Percentiles rank a stretch among this genome's conserved stretches.
phyloP scores from a whole-genome alignment of 2,888 invertebrate genomes.

The Stenchaetothrips biformis region DNA sequence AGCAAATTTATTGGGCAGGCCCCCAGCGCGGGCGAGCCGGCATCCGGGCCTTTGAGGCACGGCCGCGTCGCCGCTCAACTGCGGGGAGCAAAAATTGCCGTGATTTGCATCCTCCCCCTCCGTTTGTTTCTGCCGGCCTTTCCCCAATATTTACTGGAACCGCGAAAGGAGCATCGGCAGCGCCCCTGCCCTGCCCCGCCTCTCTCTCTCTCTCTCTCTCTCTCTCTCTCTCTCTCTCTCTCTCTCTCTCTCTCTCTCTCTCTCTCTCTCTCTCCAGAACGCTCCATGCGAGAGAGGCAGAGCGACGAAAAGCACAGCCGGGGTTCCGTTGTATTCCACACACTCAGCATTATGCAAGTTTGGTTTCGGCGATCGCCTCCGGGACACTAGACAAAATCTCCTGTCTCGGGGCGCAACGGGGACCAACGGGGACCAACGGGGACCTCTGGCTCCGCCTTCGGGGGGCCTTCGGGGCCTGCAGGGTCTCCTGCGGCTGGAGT shows the following conservation, averaged over 20 bases:
- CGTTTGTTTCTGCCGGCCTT: too few relatives aligned
- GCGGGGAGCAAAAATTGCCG: too few relatives aligned
- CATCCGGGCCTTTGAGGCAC: too few relatives aligned
- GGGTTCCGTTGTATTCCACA: background rate
- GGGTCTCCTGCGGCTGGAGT: background rate
- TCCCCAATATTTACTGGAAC: background rate
- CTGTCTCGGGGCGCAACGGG: background rate
- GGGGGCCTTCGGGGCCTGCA: background rate
- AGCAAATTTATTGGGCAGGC: too few relatives aligned
- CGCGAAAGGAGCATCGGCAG: too few relatives aligned
- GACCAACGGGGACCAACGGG: background rate
- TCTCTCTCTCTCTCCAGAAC: background rate
- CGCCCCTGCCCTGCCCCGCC: background rate
- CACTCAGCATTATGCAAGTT: slow-evolving; percentile 5
- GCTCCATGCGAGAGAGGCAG: too few relatives aligned
- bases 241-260: background rate
- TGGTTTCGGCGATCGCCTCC: background rate
- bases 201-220: slow-evolving; percentile 3
- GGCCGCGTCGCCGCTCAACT: too few relatives aligned
- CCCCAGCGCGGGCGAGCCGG: too few relatives aligned
- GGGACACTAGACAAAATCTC: too few relatives aligned
- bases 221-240: background rate
- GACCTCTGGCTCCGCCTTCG: background rate
- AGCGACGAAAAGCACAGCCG: background rate
- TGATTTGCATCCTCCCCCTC: too few relatives aligned